Conservation (phyloP, 2,888 invertebrate genomes). For the Brachynemurus nebulosus region DNA sequence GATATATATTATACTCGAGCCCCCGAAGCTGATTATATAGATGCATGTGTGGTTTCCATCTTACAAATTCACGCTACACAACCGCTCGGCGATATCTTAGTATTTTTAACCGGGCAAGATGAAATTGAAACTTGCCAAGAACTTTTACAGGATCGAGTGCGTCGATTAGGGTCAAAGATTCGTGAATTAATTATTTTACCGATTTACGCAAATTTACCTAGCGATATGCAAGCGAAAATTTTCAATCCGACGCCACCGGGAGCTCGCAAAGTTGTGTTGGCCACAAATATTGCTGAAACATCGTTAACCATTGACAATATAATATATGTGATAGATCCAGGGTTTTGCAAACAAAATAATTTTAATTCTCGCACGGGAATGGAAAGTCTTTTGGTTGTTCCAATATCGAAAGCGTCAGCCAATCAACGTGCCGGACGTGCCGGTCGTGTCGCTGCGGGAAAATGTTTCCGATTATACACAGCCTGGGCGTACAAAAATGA, state of each 20-base stretch:
- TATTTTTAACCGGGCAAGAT: conserved; percentile 90
- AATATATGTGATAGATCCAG: conserved; percentile 98
- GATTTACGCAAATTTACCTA: conserved; percentile 95
- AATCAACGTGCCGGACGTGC: conserved; percentile 95
- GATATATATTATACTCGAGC: conserved; percentile 99
- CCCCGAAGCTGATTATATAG: conserved; percentile 97
- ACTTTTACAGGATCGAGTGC: conserved; percentile 76
- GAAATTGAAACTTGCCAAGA: conserved; percentile 86
- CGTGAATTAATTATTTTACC: conserved; percentile 86
- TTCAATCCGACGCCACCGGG: conserved; percentile 96
- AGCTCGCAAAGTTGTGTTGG: conserved; percentile 91
- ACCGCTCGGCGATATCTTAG: conserved; percentile 87
- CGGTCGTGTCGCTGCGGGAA: conserved; percentile 91
- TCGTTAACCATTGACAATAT: conserved; percentile 98
- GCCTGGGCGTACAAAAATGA: conserved; percentile 98
- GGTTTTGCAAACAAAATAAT: conserved; percentile 97
- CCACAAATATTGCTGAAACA: conserved; percentile 98
- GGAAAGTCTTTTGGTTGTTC: conserved; percentile 97
- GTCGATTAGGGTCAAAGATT: conserved; percentile 85
- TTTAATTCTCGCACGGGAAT: conserved; percentile 96
- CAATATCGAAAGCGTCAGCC: conserved; percentile 94
- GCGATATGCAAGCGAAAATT: conserved; percentile 98
- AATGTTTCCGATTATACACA: conserved; percentile 95
- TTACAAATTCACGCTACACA: conserved; percentile 98
- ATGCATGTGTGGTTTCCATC: conserved; percentile 94